Evolutionary conservation across 2,113 vertebrate genomes (phyloP).

Genomic region (Apteryx owenii): DNA sequence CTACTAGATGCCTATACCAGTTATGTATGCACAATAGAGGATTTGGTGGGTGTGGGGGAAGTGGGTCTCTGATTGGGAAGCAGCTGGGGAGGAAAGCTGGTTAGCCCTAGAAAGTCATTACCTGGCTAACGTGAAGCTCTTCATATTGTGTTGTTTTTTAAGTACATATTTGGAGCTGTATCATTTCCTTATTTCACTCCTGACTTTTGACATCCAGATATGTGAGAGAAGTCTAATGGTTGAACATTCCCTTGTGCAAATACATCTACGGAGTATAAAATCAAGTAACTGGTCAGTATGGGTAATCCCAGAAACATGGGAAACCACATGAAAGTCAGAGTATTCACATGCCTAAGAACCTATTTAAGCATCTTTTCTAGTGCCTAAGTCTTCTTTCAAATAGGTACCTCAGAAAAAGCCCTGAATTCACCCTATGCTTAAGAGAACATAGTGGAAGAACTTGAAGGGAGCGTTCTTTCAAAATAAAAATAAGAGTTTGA

Average conservation of each 20-base stretch:
- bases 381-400: neutral
- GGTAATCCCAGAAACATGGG: neutral
- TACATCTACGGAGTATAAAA: neutral
- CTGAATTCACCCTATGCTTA: neutral
- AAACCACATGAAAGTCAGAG: neutral
- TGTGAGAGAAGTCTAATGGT: neutral
- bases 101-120: neutral
- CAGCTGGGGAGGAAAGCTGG: neutral
- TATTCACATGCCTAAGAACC: neutral
- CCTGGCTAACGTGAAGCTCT: neutral
- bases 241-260: neutral
- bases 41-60: neutral
- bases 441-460: neutral
- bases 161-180: neutral
- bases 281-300: neutral
- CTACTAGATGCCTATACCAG: neutral
- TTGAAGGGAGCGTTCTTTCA: neutral
- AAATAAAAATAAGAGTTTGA: slow-evolving; percentile 19
- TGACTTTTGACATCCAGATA: neutral
- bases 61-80: neutral
- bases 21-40: neutral
- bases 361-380: neutral
- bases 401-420: neutral
- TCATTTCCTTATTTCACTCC: neutral
- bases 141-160: neutral